Evolutionary conservation across 1,140 invertebrate species (phyloP).

Genomic region (Cydia splendana): DNA sequence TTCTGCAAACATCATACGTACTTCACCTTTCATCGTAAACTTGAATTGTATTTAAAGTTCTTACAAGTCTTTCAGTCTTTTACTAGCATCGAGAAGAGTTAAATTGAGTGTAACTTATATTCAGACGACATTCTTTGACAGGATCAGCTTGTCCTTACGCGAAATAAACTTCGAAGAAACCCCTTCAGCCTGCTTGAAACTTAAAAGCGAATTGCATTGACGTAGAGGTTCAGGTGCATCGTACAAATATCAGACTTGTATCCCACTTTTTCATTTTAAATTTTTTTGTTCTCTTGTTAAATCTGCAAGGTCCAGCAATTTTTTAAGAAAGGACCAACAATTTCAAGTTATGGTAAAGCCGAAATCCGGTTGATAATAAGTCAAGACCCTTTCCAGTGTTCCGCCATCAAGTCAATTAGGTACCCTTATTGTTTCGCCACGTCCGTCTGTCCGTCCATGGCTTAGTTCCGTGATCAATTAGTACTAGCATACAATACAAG

Average conservation of each 20-base stretch:
- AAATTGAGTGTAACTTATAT: conserved; percentile 25
- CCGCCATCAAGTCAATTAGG: too few species aligned
- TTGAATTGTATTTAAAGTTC: conserved; percentile 1
- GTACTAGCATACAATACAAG: too few species aligned
- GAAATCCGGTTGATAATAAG: too few species aligned
- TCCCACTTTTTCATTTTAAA: not conserved
- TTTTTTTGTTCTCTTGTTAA: not conserved
- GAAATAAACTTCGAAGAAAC: conserved; percentile 10
- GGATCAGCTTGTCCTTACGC: not conserved
- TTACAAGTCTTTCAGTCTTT: not conserved
- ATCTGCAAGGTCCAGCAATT: too few species aligned
- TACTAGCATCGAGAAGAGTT: conserved; percentile 12
- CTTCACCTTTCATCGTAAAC: not conserved
- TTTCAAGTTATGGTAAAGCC: too few species aligned
- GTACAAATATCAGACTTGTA: not conserved
- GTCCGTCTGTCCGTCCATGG: too few species aligned
- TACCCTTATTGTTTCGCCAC: too few species aligned
- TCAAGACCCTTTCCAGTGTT: too few species aligned
- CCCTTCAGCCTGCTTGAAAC: conserved; percentile 15
- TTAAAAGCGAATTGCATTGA: conserved; percentile 17
- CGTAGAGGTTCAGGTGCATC: not conserved
- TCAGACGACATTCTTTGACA: not conserved
- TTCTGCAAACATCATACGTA: not conserved
- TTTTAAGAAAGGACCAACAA: too few species aligned
- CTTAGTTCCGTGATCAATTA: too few species aligned